Conservation (phyloP, 1,140 invertebrate genomes). For the Cepaea nemoralis region DNA sequence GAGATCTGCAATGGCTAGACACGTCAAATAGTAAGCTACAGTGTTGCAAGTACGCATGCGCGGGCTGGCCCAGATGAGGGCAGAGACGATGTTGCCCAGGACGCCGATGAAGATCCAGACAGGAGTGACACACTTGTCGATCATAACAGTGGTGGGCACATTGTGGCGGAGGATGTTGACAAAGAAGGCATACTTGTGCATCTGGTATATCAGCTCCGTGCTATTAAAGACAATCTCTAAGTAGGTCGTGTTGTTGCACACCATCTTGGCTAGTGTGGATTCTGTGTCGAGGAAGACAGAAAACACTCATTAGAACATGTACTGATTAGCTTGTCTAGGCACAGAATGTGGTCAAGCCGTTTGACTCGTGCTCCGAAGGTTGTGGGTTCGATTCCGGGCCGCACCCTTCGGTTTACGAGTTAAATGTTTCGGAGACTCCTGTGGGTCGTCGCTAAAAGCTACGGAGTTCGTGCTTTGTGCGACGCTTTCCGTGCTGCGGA, state of each 20-base stretch:
- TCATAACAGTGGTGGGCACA: slow-evolving; percentile 40
- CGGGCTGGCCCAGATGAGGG: slow-evolving; percentile 60
- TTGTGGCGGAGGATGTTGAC: slow-evolving; percentile 35
- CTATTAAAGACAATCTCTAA: not conserved
- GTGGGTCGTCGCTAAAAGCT: too few species aligned
- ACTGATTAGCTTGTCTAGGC: too few species aligned
- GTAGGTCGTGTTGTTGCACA: slow-evolving; percentile 37
- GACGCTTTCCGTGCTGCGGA: too few species aligned
- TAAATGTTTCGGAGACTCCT: too few species aligned
- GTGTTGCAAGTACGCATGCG: slow-evolving; percentile 60
- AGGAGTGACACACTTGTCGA: slow-evolving; percentile 58
- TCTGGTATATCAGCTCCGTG: not conserved
- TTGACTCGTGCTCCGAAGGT: too few species aligned
- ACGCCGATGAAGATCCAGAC: slow-evolving; percentile 65
- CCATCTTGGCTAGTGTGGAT: not conserved
- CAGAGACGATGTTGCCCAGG: slow-evolving; percentile 62
- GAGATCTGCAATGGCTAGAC: slow-evolving; percentile 62
- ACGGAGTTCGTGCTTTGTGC: too few species aligned
- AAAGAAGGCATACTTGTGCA: slow-evolving; percentile 18
- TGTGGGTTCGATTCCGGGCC: too few species aligned
- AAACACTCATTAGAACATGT: too few species aligned
- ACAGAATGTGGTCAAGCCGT: too few species aligned
- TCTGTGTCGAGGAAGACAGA: too few species aligned
- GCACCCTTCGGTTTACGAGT: too few species aligned
- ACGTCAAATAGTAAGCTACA: slow-evolving; percentile 67